phyloP scores from a whole-genome alignment of 2,797 vertebrate species.

The Enteromius paludinosus region DNA sequence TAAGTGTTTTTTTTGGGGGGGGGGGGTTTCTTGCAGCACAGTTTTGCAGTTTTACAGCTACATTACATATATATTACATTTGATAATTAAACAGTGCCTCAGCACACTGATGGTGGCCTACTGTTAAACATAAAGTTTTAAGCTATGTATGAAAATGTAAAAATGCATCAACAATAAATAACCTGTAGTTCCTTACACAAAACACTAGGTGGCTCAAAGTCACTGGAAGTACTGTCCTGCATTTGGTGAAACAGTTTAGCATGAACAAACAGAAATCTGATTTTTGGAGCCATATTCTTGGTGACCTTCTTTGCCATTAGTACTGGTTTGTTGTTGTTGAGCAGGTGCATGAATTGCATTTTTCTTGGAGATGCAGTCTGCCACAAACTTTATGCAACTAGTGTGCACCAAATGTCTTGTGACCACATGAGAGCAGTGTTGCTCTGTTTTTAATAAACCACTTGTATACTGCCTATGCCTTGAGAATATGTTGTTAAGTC shows the following conservation, averaged over 20 bases:
- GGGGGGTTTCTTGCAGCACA: not conserved
- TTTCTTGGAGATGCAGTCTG: not conserved
- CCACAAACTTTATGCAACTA: not conserved
- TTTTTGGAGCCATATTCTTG: not conserved
- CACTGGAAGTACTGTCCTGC: not conserved
- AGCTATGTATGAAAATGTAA: not conserved
- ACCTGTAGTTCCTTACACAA: not conserved
- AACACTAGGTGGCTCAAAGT: not conserved
- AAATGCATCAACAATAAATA: not conserved
- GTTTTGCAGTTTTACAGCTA: not conserved
- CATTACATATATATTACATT: too few species aligned
- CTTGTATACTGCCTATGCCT: not conserved
- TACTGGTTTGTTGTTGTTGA: not conserved
- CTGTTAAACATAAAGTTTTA: not conserved
- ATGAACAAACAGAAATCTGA: too few species aligned
- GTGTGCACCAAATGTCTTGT: not conserved
- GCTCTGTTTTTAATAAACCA: not conserved
- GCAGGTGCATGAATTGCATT: not conserved
- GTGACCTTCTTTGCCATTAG: not conserved
- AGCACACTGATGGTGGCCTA: not conserved
- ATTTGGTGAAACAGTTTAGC: not conserved
- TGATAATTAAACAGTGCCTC: not conserved
- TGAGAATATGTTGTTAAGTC: not conserved
- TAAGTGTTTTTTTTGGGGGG: not conserved
- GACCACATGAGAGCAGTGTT: conserved; percentile 16